Conservation (phyloP, 2,797 vertebrate species). For the Gephyroberyx darwinii region DNA sequence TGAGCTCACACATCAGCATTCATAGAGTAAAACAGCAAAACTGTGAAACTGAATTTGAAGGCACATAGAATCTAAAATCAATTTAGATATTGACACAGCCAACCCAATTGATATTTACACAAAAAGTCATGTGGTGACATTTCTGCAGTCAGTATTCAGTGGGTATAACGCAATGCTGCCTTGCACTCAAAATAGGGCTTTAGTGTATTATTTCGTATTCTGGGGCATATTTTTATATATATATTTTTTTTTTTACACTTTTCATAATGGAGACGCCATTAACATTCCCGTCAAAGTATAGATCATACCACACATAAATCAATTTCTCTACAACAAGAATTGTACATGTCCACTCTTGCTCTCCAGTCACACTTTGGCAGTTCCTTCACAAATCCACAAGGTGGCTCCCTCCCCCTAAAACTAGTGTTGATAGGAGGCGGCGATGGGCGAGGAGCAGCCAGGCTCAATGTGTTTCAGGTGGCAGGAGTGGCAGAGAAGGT, state of each 20-base stretch:
- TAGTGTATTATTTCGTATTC: slow-evolving; percentile 47
- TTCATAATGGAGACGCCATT: slow-evolving; percentile 41
- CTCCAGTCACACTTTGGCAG: slow-evolving; percentile 43
- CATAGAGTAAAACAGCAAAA: slow-evolving; percentile 5
- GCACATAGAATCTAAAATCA: slow-evolving; percentile 29
- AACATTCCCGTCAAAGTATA: slow-evolving; percentile 40
- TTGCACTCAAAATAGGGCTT: slow-evolving; percentile 47
- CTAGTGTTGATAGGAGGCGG: slow-evolving; percentile 74
- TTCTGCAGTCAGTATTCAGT: slow-evolving; percentile 25
- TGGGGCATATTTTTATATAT: neutral
- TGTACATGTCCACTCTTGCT: slow-evolving; percentile 25
- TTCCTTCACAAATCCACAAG: slow-evolving; percentile 64
- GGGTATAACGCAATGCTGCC: slow-evolving; percentile 1
- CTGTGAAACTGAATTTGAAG: slow-evolving; percentile 39
- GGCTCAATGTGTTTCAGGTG: slow-evolving; percentile 91
- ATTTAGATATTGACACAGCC: slow-evolving; percentile 37
- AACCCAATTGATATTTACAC: slow-evolving; percentile 43
- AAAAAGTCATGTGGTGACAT: slow-evolving; percentile 24
- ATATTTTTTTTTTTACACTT: neutral
- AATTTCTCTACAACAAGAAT: slow-evolving; percentile 72
- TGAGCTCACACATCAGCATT: neutral
- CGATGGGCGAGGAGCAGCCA: slow-evolving; percentile 62
- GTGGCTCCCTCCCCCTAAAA: slow-evolving; percentile 70
- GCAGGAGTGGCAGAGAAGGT: slow-evolving; percentile 92
- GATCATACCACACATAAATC: slow-evolving; percentile 25